Evolutionary conservation across 2,797 vertebrate genomes (phyloP).

Genomic region (Pangasius larnaudii): DNA sequence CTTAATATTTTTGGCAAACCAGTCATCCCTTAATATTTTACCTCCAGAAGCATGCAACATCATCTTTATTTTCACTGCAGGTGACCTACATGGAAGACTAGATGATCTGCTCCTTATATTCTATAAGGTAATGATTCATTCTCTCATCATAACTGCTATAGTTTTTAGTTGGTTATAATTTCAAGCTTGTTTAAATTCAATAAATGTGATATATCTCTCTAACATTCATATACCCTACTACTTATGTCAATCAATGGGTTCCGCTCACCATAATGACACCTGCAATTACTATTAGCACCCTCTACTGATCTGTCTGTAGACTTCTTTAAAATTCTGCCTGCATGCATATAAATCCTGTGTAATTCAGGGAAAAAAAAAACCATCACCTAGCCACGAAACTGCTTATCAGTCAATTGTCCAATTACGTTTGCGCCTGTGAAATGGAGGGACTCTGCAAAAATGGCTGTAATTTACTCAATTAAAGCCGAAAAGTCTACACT

Average conservation of each 20-base stretch:
- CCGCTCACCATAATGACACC: neutral
- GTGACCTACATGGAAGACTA: constrained; percentile 93
- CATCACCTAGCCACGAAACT: too few relatives aligned
- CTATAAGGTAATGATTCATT: constrained; percentile 85
- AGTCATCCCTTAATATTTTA: neutral
- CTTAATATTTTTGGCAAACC: neutral
- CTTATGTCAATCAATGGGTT: neutral
- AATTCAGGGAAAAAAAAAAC: too few relatives aligned
- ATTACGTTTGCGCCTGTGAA: too few relatives aligned
- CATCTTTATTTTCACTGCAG: constrained; percentile 68
- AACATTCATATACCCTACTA: neutral
- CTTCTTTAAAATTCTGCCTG: neutral
- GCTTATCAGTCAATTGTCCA: too few relatives aligned
- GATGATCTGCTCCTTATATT: constrained; percentile 96
- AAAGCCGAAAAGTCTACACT: too few relatives aligned
- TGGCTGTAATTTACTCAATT: too few relatives aligned
- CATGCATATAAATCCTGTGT: neutral
- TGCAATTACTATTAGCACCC: neutral
- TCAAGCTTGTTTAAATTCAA: neutral
- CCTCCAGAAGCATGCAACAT: neutral
- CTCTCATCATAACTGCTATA: neutral
- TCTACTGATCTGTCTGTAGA: neutral
- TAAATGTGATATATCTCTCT: neutral
- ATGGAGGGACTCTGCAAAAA: too few relatives aligned
- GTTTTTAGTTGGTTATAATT: neutral